Evolutionary conservation across 2,888 invertebrate species (phyloP), one percentile per base, ranked within the genome.

Genomic region (Drymonia ruficornis): DNA sequence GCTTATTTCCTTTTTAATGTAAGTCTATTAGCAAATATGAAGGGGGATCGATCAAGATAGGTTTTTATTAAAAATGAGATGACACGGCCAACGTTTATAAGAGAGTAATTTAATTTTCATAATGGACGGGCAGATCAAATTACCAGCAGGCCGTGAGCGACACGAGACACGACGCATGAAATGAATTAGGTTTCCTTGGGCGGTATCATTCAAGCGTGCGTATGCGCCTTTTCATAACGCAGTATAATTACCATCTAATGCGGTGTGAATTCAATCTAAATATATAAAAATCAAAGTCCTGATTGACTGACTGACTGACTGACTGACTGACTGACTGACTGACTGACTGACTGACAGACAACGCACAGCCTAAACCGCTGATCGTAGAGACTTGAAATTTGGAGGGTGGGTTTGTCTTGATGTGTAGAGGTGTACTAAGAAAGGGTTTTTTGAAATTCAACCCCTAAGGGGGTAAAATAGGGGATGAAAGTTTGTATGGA

Each of bases 91-190:
- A 62, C 51, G 54, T 73, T 67, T 70, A 74, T 72, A 72, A 61
- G 66, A 61, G 73, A 67, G 75, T 81, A 83, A 84, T 86, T 85
- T 78, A 82, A 84, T 81, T 83, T 80, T 81, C 75, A 69, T 80
- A 80, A 81, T 83, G 73, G 83, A 86, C 78, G 74, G 71, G 81
- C 78, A 78, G 73, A 82, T 83, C 80, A 83, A 84, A 86, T 83
- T 82, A 83, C 75, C 76, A 76, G 71, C 73, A 75, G 61, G 80
- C 82, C 81, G 72, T 71, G 77, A 82, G 84, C 78, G 81, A 82
- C 82, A 76, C 67, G 62, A 75, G 82, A 84, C 76, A 72, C 66
- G 77, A 81, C 70, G 84, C 81, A 80, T 83, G 78, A 83, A 85
- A 84, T 81, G 76, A 82, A 82, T 82, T 80, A 79, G 76, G 78